phyloP scores from a whole-genome alignment of 2,797 vertebrate species.

The Spheniscus humboldti region DNA sequence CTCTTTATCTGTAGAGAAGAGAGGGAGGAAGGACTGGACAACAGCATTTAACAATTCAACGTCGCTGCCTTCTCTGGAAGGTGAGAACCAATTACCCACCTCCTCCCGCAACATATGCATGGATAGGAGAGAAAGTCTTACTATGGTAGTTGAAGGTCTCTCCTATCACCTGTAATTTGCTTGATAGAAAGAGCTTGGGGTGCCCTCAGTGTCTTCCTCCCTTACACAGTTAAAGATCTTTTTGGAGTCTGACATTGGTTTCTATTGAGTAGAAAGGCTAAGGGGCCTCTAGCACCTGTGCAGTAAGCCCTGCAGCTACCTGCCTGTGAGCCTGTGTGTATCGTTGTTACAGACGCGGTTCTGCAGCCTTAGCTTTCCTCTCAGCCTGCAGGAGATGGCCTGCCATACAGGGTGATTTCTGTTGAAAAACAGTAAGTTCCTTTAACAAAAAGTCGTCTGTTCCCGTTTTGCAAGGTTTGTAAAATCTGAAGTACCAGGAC shows the following conservation, averaged over 20 bases:
- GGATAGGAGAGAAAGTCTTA: not conserved
- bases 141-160: not conserved
- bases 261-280: not conserved
- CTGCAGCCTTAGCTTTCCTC: not conserved
- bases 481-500: not conserved
- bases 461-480: not conserved
- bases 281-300: not conserved
- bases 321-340: not conserved
- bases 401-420: not conserved
- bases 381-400: not conserved
- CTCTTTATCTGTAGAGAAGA: not conserved
- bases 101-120: not conserved
- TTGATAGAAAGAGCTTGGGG: not conserved
- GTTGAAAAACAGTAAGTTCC: not conserved
- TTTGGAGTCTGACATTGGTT: not conserved
- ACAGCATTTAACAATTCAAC: not conserved
- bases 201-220: not conserved
- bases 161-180: not conserved
- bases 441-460: not conserved
- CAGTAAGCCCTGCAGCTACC: not conserved
- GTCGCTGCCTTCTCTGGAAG: fast-evolving
- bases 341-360: fast-evolving
- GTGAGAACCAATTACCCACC: not conserved
- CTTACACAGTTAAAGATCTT: not conserved
- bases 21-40: not conserved